Conservation (phyloP, 2,113 vertebrate genomes). For the Rhabdomys dilectus region DNA sequence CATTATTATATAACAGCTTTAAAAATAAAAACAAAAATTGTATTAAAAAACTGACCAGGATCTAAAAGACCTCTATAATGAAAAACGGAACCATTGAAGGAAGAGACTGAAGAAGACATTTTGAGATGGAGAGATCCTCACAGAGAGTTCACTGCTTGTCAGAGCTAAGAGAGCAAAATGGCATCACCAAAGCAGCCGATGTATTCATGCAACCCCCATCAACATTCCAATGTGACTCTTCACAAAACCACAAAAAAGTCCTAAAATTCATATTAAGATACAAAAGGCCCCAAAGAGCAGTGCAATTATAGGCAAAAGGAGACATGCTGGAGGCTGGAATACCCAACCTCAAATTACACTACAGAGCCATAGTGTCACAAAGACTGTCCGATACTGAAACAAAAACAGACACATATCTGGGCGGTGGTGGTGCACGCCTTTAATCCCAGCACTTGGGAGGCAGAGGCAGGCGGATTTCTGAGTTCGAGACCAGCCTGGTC, state of each 20-base stretch:
- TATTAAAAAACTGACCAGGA: not conserved
- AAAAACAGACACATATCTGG: not conserved
- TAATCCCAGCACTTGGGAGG: no score
- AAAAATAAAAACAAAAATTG: not conserved
- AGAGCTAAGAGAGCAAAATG: not conserved
- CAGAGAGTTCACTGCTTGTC: not conserved
- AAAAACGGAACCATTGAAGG: not conserved
- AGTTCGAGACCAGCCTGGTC: no score
- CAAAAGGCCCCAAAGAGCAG: not conserved
- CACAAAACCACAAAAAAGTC: not conserved
- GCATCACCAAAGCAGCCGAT: no score
- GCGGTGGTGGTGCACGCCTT: no score
- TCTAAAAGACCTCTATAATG: not conserved
- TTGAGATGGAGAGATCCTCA: no score
- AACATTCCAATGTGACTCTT: not conserved
- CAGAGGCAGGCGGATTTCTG: no score
- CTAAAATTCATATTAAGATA: not conserved
- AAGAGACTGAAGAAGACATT: not conserved
- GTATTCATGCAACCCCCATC: not conserved
- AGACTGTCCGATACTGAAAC: not conserved
- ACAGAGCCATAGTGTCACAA: not conserved
- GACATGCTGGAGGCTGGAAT: no score
- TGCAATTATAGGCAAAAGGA: not conserved
- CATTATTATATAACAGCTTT: not conserved
- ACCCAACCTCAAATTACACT: not conserved